Conservation (phyloP, 2,888 invertebrate genomes). For the Conomelus anceps region DNA sequence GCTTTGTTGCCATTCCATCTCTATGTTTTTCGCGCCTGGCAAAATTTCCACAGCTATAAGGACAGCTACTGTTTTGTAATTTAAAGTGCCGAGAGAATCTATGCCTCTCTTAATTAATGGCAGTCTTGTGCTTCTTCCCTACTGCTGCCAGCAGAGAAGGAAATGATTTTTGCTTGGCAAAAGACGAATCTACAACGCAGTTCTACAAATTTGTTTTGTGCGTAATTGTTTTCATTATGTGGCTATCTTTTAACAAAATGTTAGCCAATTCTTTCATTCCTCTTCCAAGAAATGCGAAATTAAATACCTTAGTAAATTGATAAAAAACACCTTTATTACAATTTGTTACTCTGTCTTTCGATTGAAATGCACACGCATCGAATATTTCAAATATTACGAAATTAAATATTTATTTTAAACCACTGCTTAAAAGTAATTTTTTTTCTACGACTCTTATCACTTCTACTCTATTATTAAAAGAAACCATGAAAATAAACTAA, state of each 20-base stretch:
- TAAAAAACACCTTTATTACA: neutral
- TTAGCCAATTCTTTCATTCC: neutral
- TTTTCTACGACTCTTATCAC: no score
- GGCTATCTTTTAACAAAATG: neutral
- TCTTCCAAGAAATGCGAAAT: neutral
- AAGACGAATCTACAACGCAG: neutral
- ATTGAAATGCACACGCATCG: no score
- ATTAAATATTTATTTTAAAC: no score
- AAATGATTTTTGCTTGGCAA: neutral
- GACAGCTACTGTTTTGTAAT: neutral
- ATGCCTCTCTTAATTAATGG: constrained; percentile 1
- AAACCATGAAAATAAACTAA: no score
- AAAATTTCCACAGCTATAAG: neutral
- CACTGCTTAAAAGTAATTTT: no score
- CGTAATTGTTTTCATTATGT: neutral
- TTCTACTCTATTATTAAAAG: no score
- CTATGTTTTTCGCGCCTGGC: neutral
- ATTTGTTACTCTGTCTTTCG: no score
- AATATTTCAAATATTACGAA: no score
- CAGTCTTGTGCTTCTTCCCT: neutral
- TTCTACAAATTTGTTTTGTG: neutral
- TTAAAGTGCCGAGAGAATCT: neutral
- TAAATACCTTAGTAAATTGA: no score
- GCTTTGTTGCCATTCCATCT: neutral
- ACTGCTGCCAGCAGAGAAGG: neutral